Conservation (phyloP, 2,888 invertebrate genomes). For the Dryobotodes eremita region DNA sequence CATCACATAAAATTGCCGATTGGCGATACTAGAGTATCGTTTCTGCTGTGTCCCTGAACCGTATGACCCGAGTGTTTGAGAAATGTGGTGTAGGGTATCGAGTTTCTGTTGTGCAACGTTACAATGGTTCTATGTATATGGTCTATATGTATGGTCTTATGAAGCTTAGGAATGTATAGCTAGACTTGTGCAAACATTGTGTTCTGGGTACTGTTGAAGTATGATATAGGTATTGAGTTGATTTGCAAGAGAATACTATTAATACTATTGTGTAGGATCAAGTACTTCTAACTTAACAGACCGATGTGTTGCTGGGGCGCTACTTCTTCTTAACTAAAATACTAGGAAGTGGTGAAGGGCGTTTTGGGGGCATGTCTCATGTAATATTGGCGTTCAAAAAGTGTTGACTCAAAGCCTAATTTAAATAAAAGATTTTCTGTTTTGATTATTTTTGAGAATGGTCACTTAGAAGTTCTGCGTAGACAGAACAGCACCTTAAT, state of each 20-base stretch:
- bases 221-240: background rate
- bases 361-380: background rate
- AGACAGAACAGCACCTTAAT: too few species aligned
- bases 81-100: constrained; percentile 41
- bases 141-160: background rate
- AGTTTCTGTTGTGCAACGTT: constrained; percentile 26
- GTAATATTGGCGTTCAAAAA: background rate
- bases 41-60: background rate
- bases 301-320: background rate
- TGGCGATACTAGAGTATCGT: background rate
- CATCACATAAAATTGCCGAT: background rate
- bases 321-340: background rate
- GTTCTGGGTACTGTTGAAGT: constrained; percentile 29
- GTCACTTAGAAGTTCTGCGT: background rate
- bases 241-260: background rate
- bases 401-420: too few species aligned
- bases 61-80: constrained; percentile 70
- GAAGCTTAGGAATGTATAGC: background rate
- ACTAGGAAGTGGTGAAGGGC: background rate
- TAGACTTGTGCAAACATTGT: constrained; percentile 16
- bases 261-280: background rate
- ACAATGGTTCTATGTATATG: constrained; percentile 25
- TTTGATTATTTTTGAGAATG: background rate
- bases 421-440: background rate
- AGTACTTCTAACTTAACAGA: background rate